Percentiles rank a stretch among this genome's conserved stretches.
phyloP scores from a whole-genome alignment of 2,888 invertebrate species.

The Carabus problematicus region DNA sequence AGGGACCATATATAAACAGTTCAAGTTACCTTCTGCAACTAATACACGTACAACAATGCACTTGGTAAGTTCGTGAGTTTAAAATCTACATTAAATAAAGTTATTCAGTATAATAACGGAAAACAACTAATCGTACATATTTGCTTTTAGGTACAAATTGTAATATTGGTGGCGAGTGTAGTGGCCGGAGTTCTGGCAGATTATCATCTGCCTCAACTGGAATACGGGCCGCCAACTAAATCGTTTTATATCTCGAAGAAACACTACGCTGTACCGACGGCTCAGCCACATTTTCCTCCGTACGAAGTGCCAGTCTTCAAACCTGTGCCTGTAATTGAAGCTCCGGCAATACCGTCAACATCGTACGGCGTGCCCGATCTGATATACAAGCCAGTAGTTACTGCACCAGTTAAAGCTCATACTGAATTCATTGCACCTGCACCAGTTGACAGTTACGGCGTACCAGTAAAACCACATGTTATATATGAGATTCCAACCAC shows the following conservation, averaged over 20 bases:
- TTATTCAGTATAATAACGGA: too few species aligned
- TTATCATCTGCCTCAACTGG: background rate
- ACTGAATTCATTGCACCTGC: too few species aligned
- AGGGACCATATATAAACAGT: constrained; percentile 6
- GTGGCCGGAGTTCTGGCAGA: constrained; percentile 9
- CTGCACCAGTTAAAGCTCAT: too few species aligned
- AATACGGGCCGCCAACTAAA: constrained; percentile 6
- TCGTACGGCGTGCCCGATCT: constrained; percentile 17
- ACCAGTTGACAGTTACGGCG: background rate
- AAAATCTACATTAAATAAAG: too few species aligned
- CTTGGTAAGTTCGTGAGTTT: constrained; percentile 15
- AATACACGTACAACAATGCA: constrained; percentile 3
- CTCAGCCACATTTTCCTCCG: constrained; percentile 7
- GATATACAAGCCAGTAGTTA: too few species aligned
- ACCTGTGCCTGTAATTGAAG: background rate
- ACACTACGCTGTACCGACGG: too few species aligned
- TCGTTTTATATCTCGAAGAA: background rate
- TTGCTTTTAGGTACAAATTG: too few species aligned
- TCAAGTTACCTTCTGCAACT: background rate
- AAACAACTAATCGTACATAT: too few species aligned
- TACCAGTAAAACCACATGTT: background rate
- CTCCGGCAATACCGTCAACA: constrained; percentile 12
- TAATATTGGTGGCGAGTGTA: constrained; percentile 2
- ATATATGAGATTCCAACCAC: background rate
- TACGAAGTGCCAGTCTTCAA: background rate